Percentiles rank a stretch among this genome's conserved stretches.
Conservation (phyloP, 2,113 vertebrate species). For the Gobiocypris rarus region DNA sequence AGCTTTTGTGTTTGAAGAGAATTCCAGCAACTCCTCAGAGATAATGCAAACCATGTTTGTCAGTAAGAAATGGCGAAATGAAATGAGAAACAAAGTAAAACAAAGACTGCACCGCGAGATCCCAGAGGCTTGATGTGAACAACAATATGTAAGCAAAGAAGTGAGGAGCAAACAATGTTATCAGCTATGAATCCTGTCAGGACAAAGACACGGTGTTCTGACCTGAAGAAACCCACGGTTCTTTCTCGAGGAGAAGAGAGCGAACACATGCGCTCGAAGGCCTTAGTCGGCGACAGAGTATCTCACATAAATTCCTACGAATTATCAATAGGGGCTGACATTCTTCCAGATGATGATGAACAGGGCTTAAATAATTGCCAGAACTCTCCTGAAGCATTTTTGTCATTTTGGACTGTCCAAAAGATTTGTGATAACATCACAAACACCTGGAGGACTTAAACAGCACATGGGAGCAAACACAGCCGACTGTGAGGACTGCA, state of each 20-base stretch:
- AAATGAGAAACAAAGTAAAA: slow-evolving; percentile 53
- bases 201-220: slow-evolving; percentile 68
- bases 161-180: slow-evolving; percentile 58
- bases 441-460: slow-evolving; percentile 37
- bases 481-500: slow-evolving; percentile 14
- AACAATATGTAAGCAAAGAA: slow-evolving; percentile 15
- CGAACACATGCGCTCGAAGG: background rate
- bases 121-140: background rate
- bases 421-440: slow-evolving; percentile 34
- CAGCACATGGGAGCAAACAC: background rate
- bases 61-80: slow-evolving; percentile 48
- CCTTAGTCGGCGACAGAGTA: background rate
- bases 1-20: slow-evolving; percentile 46
- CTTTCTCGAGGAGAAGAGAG: slow-evolving; percentile 41
- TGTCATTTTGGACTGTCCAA: slow-evolving; percentile 13
- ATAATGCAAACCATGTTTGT: slow-evolving; percentile 71
- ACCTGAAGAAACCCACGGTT: slow-evolving; percentile 39
- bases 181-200: slow-evolving; percentile 51
- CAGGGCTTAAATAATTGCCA: slow-evolving; percentile 31
- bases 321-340: slow-evolving; percentile 34
- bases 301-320: slow-evolving; percentile 3
- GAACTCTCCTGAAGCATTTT: slow-evolving; percentile 32
- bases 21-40: slow-evolving; percentile 39
- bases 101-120: slow-evolving; percentile 25
- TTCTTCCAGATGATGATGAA: slow-evolving; percentile 26